Conservation (phyloP, 2,888 invertebrate species). For the Leptothorax acervorum region DNA sequence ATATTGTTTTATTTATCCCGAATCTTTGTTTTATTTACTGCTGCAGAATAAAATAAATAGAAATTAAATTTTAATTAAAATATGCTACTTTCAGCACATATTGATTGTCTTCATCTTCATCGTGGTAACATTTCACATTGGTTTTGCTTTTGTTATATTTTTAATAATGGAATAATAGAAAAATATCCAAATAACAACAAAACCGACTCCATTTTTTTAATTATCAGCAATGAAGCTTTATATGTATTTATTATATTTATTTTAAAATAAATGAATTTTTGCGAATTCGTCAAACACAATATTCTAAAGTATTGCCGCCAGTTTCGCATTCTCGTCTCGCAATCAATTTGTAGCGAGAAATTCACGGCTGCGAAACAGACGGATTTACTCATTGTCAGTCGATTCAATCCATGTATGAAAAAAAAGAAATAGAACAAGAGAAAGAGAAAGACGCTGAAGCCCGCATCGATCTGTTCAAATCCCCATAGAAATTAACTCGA, state of each 20-base stretch:
- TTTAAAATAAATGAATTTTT: not conserved
- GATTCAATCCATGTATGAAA: conserved; percentile 55
- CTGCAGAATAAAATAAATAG: not conserved
- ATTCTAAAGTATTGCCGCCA: not conserved
- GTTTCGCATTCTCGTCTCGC: not conserved
- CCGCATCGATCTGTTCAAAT: conserved; percentile 74
- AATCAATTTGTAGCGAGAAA: not conserved
- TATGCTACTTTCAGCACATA: not conserved
- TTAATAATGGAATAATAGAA: not conserved
- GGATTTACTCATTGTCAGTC: conserved; percentile 37
- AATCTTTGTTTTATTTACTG: conserved; percentile 5
- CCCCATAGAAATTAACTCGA: conserved; percentile 76
- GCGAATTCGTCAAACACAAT: not conserved
- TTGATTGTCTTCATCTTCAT: not conserved
- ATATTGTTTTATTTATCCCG: not conserved
- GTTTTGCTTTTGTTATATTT: not conserved
- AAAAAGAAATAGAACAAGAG: conserved; percentile 6
- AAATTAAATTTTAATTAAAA: not conserved
- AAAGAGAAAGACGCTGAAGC: not conserved
- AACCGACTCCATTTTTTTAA: not conserved
- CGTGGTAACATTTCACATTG: not conserved
- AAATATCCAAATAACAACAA: not conserved
- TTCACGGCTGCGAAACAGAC: conserved; percentile 33
- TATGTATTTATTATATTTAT: not conserved
- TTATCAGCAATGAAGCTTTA: not conserved